Conservation (phyloP, 2,888 invertebrate species). For the Dasysyrphus albostriatus region DNA sequence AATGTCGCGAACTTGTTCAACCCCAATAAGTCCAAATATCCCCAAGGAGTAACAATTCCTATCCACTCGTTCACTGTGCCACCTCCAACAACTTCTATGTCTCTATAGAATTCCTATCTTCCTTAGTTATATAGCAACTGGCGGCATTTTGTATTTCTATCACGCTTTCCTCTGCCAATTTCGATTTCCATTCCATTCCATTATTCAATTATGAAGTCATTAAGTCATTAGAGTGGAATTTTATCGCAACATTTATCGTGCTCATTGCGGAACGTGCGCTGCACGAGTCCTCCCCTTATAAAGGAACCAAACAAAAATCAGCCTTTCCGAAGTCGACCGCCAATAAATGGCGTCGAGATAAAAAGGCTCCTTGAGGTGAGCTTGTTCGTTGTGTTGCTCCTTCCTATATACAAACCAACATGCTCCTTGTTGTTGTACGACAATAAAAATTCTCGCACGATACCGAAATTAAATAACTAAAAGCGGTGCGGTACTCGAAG, state of each 20-base stretch:
- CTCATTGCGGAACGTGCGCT: conserved; percentile 69
- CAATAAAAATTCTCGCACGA: conserved; percentile 72
- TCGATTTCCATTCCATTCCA: conserved; percentile 75
- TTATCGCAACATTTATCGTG: conserved; percentile 74
- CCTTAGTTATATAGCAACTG: not conserved
- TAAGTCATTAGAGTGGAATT: conserved; percentile 76
- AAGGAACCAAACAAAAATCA: conserved; percentile 1
- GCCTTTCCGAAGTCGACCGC: conserved; percentile 56
- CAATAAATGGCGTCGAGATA: conserved; percentile 72
- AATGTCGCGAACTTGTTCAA: conserved; percentile 47
- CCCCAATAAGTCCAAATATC: conserved; percentile 2
- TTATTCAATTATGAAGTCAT: conserved; percentile 76
- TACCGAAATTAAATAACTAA: conserved; percentile 54
- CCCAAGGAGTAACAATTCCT: not conserved
- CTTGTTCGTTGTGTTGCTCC: conserved; percentile 14
- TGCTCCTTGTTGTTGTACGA: conserved; percentile 4
- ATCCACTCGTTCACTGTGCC: conserved; percentile 24
- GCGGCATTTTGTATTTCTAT: conserved; percentile 46
- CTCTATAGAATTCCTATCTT: not conserved
- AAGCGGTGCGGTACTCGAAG: not conserved
- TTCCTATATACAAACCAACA: not conserved
- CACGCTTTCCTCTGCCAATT: conserved; percentile 72
- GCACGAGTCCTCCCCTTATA: conserved; percentile 21
- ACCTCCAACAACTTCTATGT: not conserved
- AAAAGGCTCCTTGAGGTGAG: conserved; percentile 62